Conservation (phyloP, 1,140 invertebrate species). For the Drosophila subobscura region DNA sequence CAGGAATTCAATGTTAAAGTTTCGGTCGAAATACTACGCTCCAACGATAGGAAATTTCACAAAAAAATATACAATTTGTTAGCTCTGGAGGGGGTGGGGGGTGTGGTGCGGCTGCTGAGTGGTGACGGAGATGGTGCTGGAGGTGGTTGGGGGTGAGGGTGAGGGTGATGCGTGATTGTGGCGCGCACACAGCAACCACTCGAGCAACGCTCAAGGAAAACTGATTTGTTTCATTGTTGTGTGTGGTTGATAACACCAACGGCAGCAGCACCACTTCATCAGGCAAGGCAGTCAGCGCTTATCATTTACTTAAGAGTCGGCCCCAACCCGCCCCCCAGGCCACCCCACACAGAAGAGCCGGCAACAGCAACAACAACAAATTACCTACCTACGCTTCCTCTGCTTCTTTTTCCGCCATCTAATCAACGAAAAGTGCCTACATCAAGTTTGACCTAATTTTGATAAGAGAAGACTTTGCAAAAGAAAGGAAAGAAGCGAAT, state of each 20-base stretch:
- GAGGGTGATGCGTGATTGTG: slow-evolving; percentile 9
- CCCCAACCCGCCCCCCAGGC: background rate
- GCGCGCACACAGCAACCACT: slow-evolving; percentile 41
- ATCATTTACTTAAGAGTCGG: slow-evolving; percentile 20
- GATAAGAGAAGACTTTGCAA: slow-evolving; percentile 64
- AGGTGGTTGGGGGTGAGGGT: background rate
- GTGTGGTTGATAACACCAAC: slow-evolving; percentile 31
- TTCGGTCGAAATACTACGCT: background rate
- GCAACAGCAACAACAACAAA: slow-evolving; percentile 13
- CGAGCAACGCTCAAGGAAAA: slow-evolving; percentile 37
- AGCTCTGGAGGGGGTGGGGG: background rate
- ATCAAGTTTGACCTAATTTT: slow-evolving; percentile 73
- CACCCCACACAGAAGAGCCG: background rate
- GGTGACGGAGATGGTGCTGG: no score
- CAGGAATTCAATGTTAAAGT: slow-evolving; percentile 47
- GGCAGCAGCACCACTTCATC: background rate
- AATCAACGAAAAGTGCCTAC: slow-evolving; percentile 67
- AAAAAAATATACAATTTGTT: background rate
- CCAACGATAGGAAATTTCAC: background rate
- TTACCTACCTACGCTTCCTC: slow-evolving; percentile 21
- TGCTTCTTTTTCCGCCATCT: slow-evolving; percentile 25
- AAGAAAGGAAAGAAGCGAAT: slow-evolving; percentile 11
- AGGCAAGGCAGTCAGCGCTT: background rate
- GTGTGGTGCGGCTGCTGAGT: no score
- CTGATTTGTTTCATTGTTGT: slow-evolving; percentile 51